These are phyloP conservation scores for Schlechtendalia chinensis DNA, from an alignment of 1,140 invertebrate species.

Conservation along the genomic window DNA sequence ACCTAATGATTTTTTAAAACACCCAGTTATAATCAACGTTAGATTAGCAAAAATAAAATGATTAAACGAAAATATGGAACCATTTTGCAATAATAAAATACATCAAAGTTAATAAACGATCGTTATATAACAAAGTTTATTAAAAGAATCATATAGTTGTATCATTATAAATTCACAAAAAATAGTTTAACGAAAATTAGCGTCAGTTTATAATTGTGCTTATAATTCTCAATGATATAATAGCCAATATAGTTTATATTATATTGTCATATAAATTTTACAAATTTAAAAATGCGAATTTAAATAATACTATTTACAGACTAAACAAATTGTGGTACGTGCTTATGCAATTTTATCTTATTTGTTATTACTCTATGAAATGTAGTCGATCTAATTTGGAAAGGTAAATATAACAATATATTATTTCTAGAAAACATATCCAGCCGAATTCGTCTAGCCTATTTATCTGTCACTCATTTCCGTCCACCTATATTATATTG, in stretches of 20 bases:
- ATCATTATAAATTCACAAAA: neutral
- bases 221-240: neutral
- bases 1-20: neutral
- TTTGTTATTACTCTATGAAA: too few species aligned
- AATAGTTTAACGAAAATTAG: neutral
- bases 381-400: too few species aligned
- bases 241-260: neutral
- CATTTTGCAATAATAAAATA: neutral
- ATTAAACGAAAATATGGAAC: neutral
- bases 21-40: neutral
- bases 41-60: neutral
- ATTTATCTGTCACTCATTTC: too few species aligned
- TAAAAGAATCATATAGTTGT: neutral
- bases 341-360: too few species aligned
- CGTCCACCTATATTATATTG: too few species aligned
- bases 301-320: neutral
- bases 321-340: too few species aligned
- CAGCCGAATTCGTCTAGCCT: neutral
- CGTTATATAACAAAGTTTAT: neutral
- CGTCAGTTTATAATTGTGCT: neutral
- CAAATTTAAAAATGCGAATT: neutral
- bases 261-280: neutral
- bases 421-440: too few species aligned
- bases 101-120: conserved; percentile 5
- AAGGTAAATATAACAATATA: too few species aligned